phyloP scores from a whole-genome alignment of 2,797 vertebrate genomes.

The Rhabdomys pumilio region DNA sequence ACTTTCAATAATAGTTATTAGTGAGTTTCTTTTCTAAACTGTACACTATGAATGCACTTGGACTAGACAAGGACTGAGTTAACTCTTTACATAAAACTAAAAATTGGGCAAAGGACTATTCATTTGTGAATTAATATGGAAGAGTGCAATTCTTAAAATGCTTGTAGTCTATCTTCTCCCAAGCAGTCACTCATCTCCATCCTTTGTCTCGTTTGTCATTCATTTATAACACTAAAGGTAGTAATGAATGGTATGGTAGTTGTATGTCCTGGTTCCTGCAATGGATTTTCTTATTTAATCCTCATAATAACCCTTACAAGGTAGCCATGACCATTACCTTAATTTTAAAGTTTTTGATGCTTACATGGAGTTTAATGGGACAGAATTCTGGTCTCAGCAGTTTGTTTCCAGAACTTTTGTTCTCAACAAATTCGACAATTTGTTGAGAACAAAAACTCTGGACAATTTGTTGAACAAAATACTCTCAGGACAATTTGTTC shows the following conservation, averaged over 20 bases:
- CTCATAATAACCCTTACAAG: background rate
- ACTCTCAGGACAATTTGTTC: conserved; percentile 41
- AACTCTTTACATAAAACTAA: background rate
- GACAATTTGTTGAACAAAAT: background rate
- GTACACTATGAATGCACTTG: background rate
- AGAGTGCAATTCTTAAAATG: background rate
- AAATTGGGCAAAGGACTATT: background rate
- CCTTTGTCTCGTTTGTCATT: background rate
- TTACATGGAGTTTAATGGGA: background rate
- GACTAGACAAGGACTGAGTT: background rate
- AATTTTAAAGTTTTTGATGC: background rate
- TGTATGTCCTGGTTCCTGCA: background rate
- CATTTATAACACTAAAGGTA: background rate
- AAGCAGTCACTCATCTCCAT: background rate
- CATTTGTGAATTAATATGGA: background rate
- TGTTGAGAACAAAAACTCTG: too few relatives aligned
- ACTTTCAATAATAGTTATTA: background rate
- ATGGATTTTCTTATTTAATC: conserved; percentile 12
- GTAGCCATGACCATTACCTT: background rate
- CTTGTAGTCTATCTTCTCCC: background rate
- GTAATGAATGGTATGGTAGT: background rate
- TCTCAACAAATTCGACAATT: background rate
- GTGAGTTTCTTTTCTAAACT: background rate
- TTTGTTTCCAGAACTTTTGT: conserved; percentile 2
- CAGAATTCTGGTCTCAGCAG: background rate